Conservation (phyloP, 2,797 vertebrate genomes). For the Prionace glauca region DNA sequence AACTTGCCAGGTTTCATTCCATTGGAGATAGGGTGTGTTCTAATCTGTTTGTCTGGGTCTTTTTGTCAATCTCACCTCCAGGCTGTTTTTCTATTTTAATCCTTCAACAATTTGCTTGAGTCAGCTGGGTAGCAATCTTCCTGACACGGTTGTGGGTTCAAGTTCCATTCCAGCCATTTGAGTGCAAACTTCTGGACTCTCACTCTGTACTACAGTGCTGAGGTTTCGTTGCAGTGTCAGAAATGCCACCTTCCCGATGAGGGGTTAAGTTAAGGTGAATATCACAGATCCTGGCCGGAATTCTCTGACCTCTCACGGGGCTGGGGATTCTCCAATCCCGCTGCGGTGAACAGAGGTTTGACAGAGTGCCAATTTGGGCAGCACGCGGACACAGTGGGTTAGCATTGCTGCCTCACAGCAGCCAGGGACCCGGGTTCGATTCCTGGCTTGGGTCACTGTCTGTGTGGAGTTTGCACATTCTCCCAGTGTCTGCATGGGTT, state of each 20-base stretch:
- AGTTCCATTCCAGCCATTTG: neutral
- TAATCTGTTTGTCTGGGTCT: neutral
- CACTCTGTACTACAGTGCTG: neutral
- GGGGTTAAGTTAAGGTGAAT: neutral
- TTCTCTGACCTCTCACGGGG: no score
- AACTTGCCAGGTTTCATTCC: neutral
- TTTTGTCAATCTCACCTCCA: neutral
- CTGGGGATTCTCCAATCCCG: no score
- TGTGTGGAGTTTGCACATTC: no score
- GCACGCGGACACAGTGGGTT: no score
- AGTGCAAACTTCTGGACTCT: neutral
- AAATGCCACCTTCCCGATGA: neutral
- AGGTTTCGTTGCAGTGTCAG: neutral
- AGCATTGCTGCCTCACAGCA: no score
- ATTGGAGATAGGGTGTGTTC: neutral
- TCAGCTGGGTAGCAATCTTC: neutral
- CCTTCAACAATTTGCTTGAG: neutral
- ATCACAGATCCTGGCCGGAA: no score
- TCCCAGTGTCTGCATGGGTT: no score
- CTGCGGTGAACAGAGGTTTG: no score
- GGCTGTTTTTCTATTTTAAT: neutral
- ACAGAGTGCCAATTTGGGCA: no score
- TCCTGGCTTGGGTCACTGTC: no score
- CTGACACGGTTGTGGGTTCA: neutral
- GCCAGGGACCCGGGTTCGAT: no score